phyloP scores from a whole-genome alignment of 2,888 invertebrate genomes.

The Synergus gifuensis region DNA sequence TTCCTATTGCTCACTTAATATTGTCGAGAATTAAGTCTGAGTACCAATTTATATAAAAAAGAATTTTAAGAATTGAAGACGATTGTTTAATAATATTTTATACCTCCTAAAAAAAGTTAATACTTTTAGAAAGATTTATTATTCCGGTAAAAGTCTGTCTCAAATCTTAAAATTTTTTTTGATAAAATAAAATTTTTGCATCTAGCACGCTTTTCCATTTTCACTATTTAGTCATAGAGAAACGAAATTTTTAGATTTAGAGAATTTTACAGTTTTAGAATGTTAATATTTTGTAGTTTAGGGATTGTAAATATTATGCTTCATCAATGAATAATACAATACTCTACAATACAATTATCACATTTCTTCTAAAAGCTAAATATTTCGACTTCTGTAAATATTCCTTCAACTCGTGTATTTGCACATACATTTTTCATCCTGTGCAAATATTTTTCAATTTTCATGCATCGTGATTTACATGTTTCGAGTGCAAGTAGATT shows the following conservation, averaged over 20 bases:
- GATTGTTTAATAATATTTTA: background rate
- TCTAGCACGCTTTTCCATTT: slow-evolving; percentile 27
- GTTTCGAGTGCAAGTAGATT: background rate
- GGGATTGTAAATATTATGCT: background rate
- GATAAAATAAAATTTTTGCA: slow-evolving; percentile 5
- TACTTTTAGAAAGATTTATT: background rate
- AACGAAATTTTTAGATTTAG: background rate
- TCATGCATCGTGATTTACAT: background rate
- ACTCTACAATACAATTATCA: background rate
- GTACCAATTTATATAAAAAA: background rate
- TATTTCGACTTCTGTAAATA: background rate
- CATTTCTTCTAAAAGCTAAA: background rate
- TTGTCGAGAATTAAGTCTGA: slow-evolving; percentile 22
- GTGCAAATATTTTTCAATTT: background rate
- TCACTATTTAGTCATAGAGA: background rate
- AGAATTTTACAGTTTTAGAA: background rate
- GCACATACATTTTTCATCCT: background rate
- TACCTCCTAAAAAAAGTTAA: background rate
- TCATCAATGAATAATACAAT: background rate
- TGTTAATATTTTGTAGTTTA: background rate
- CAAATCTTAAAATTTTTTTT: background rate
- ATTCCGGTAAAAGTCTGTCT: background rate
- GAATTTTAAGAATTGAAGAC: background rate
- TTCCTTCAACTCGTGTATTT: background rate
- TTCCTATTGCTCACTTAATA: background rate